These are phyloP conservation scores for Cosmopolites sordidus DNA, from an alignment of 2,888 invertebrate genomes.

Conservation along the genomic window DNA sequence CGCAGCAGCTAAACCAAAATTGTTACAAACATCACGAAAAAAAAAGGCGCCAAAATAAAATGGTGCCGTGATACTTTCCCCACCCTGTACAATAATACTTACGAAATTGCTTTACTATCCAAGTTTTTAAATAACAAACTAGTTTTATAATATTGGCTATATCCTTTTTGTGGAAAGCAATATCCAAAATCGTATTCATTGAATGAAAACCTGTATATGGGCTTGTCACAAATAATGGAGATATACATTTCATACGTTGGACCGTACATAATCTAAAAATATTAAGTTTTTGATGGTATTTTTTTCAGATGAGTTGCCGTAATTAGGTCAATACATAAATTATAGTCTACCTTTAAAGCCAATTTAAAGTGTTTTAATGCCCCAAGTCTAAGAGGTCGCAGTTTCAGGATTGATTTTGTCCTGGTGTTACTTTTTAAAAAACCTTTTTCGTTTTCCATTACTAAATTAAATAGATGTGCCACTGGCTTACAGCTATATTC, in stretches of 20 bases:
- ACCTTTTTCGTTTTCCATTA: slow-evolving; percentile 25
- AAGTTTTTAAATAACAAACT: slow-evolving; percentile 43
- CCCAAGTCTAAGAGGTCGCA: slow-evolving; percentile 24
- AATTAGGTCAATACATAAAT: too few species aligned
- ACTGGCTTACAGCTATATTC: slow-evolving; percentile 21
- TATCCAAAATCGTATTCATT: slow-evolving; percentile 61
- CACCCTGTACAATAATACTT: too few species aligned
- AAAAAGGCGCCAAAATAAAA: too few species aligned
- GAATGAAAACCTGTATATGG: slow-evolving; percentile 60
- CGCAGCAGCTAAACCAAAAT: too few species aligned
- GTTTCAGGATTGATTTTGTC: slow-evolving; percentile 8
- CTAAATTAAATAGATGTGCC: slow-evolving; percentile 24
- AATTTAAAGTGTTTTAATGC: slow-evolving; percentile 27
- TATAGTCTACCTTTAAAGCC: slow-evolving; percentile 26
- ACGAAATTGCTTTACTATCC: slow-evolving; percentile 27
- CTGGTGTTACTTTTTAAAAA: slow-evolving; percentile 24
- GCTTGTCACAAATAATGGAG: slow-evolving; percentile 56
- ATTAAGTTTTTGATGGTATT: background rate
- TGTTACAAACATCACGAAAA: too few species aligned
- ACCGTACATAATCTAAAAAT: slow-evolving; percentile 61
- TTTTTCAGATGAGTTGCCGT: too few species aligned
- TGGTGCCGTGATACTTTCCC: too few species aligned
- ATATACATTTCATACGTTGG: slow-evolving; percentile 59
- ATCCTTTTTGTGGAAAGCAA: slow-evolving; percentile 57
- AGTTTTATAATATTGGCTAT: slow-evolving; percentile 48